phyloP scores from a whole-genome alignment of 1,140 invertebrate genomes.

The Drepana arcuata region DNA sequence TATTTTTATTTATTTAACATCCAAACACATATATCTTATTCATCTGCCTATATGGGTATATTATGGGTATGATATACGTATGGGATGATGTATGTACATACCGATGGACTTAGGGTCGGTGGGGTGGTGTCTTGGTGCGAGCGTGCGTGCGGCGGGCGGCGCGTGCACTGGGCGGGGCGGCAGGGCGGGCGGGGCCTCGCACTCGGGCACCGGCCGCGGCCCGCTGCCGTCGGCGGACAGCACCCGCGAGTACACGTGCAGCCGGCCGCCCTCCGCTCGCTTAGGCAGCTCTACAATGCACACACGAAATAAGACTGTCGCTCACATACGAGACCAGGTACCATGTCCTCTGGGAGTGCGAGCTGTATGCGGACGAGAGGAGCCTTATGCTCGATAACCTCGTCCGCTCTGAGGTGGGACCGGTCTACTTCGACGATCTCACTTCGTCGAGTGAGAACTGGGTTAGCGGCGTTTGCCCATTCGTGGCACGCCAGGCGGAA shows the following conservation, averaged over 20 bases:
- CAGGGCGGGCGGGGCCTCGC: slow-evolving; percentile 15
- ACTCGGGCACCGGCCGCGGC: slow-evolving; percentile 32
- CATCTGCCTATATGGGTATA: no score
- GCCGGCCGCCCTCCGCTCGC: slow-evolving; percentile 40
- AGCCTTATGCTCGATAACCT: no score
- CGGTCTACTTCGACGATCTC: no score
- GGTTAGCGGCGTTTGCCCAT: no score
- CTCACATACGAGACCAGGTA: no score
- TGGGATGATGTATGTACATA: slow-evolving; percentile 11
- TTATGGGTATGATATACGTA: not conserved
- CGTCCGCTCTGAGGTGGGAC: no score
- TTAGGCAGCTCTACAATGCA: slow-evolving; percentile 36
- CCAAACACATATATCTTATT: no score
- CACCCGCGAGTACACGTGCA: slow-evolving; percentile 51
- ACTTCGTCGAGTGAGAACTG: no score
- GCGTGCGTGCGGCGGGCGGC: slow-evolving; percentile 34
- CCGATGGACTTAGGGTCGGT: slow-evolving; percentile 50
- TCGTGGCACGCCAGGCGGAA: no score
- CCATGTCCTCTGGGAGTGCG: no score
- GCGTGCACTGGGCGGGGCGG: slow-evolving; percentile 35
- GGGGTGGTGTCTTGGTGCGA: slow-evolving; percentile 39
- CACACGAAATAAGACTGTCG: not conserved
- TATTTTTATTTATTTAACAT: not conserved
- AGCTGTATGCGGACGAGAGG: no score
- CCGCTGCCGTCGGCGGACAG: slow-evolving; percentile 46